A percentile compares a stretch with the other conserved stretches of the same genome.
These are phyloP conservation scores for Plemyria rubiginata DNA, from an alignment of 2,888 invertebrate species.

Conservation along the genomic window DNA sequence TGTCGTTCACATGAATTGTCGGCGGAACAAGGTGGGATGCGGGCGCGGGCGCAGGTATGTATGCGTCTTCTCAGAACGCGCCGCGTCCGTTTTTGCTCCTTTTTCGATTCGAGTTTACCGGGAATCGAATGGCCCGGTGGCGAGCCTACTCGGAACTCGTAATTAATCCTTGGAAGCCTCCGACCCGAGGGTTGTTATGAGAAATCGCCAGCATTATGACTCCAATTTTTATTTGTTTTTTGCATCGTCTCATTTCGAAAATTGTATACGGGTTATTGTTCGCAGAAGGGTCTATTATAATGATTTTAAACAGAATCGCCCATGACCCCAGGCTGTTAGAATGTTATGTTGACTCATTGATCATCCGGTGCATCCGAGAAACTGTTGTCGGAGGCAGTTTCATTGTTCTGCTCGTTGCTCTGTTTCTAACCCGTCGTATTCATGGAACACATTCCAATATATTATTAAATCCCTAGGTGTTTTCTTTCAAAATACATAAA, in stretches of 20 bases:
- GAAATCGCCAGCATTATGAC: slow-evolving; percentile 77
- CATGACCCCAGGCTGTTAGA: slow-evolving; percentile 60
- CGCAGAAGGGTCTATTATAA: slow-evolving; percentile 58
- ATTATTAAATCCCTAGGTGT: background rate
- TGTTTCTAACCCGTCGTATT: slow-evolving; percentile 18
- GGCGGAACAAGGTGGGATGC: slow-evolving; percentile 69
- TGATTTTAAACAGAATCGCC: slow-evolving; percentile 59
- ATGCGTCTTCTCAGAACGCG: slow-evolving; percentile 80
- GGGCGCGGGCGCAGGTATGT: slow-evolving; percentile 79
- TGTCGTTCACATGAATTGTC: slow-evolving; percentile 63
- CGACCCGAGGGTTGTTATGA: slow-evolving; percentile 80
- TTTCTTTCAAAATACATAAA: background rate
- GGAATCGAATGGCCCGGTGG: slow-evolving; percentile 83
- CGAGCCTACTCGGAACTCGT: slow-evolving; percentile 83
- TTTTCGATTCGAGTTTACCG: slow-evolving; percentile 83
- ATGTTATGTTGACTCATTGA: slow-evolving; percentile 48
- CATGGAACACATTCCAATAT: slow-evolving; percentile 15
- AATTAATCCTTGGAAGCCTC: slow-evolving; percentile 85
- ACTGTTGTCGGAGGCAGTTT: slow-evolving; percentile 30
- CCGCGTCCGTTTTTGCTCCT: slow-evolving; percentile 80
- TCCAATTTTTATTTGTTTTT: slow-evolving; percentile 69
- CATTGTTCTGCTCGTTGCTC: slow-evolving; percentile 35
- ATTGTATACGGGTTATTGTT: slow-evolving; percentile 72
- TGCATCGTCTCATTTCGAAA: slow-evolving; percentile 75
- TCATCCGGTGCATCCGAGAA: slow-evolving; percentile 52